Evolutionary conservation across 1,140 invertebrate species (phyloP), one percentile per base, ranked within the genome.

Genomic region (Bombus difficillimus): DNA sequence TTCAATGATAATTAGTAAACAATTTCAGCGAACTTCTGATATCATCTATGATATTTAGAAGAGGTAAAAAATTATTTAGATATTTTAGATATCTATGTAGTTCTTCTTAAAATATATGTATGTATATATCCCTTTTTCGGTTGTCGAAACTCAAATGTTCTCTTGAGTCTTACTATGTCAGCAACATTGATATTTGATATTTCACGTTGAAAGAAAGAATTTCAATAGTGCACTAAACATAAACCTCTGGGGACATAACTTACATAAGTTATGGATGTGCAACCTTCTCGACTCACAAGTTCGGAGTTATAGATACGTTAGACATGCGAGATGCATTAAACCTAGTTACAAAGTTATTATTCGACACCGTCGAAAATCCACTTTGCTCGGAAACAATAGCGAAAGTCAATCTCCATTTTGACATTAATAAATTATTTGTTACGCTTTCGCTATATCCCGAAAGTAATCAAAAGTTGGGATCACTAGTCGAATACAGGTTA

Each of bases 311-410:
- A 72, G 69, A 43, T 43, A 72, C 28, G 41, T 43, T 72, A 72
- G 69, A 72, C 69, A n/a, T 12, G 25, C 37, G 28, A 41, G 25
- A 41, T 41, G 37, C 39, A 41, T 72, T 72, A 72, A 39, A 72
- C 69, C 39, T n/a, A 72, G 69, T 72, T 72, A 72, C 13, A n/a
- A 72, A 72, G 37, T 72, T 72, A 41, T 72, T 72, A 72, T 41
- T 43, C 39, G 69, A 43, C 69, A 72, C 28, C 39, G 6, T 15
- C 6, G 69, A 41, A 28, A 72, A 72, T 72, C 15, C 37, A 72
- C 39, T 72, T 72, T n/a, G 9, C 39, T 41, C 25, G 25, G 22
- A 6, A 72, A 72, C 69, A 41, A 43, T 72, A 28, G 69, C n/a
- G 41, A 10, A 41, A 72, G 69, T 72, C 39, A 72, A n/a, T 39